A percentile compares a stretch with the other conserved stretches of the same genome.
phyloP scores from a whole-genome alignment of 2,888 invertebrate genomes.

The Lasioglossum zephyrum region DNA sequence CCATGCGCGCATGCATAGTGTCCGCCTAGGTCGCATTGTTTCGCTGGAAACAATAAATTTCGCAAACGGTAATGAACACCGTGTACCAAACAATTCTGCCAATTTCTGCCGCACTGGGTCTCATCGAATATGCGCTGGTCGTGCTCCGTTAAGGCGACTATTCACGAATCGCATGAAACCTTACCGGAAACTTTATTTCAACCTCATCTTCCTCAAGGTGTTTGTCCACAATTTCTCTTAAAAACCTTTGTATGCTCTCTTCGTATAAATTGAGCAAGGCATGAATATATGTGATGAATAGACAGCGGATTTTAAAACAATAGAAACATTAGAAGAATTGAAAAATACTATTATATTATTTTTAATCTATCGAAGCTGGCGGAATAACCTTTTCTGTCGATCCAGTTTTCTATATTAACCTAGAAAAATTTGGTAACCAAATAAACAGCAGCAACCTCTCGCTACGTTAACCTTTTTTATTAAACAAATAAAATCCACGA shows the following conservation, averaged over 20 bases:
- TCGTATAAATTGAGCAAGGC: no score
- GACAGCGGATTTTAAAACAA: no score
- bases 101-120: background rate
- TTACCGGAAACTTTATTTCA: background rate
- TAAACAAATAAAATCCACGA: background rate
- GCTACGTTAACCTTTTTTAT: background rate
- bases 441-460: background rate
- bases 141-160: background rate
- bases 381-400: background rate
- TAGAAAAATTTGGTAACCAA: background rate
- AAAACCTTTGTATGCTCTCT: background rate
- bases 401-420: background rate
- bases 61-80: conserved; percentile 36
- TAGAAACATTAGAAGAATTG: no score
- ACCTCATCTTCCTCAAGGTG: background rate
- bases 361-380: background rate
- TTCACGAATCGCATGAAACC: background rate
- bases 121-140: conserved; percentile 3
- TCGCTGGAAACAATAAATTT: conserved; percentile 40
- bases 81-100: conserved; percentile 18
- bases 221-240: background rate
- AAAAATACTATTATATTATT: no score
- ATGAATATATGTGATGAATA: no score
- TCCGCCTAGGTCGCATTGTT: background rate
- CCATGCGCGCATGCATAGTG: background rate